Evolutionary conservation across 2,888 invertebrate species (phyloP), one percentile per base, ranked within the genome.

Genomic region (Selenia dentaria): DNA sequence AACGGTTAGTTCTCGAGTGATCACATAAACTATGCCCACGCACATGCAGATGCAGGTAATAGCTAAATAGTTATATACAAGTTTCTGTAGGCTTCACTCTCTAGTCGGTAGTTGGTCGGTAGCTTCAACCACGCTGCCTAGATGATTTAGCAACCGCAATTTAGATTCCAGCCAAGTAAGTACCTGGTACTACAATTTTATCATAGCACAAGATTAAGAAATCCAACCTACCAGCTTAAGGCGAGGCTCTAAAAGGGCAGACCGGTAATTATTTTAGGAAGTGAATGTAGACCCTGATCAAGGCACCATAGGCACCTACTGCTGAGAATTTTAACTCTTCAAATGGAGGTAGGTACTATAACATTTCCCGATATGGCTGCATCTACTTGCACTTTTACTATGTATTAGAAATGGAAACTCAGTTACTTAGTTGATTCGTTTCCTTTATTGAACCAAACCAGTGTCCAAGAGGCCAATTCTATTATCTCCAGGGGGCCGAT

Each of bases 131-230:
- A n/a, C n/a, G n/a, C n/a, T n/a, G n/a, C n/a, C 38, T 25, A 27
- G 43, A 45, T 51, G 59, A 33, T 70, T 63, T 67, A 55, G 73
- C 66, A 73, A 70, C 51, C 32, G 52, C 51, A 56, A 70, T 70
- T 67, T 64, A 66, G 60, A 65, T 64, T 56, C 54, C 55, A 65
- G 57, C 40, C 40, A 6, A 46, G 26, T 20, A 47, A 51, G 42
- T 48, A 42, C 27, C 33, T 25, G 32, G n/a, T n/a, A n/a, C n/a
- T n/a, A 31, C 51, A 51, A 36, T 36, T 56, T 56, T 47, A 50
- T 50, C 50, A 42, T 31, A 38, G 22, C 41, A 35, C 45, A 39
- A 38, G 28, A 44, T 51, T 45, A 41, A 35, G 50, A 51, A 51
- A 51, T 41, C 41, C 24, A 16, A 37, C 34, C 10, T 18, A 13